Evolutionary conservation across 2,113 vertebrate genomes (phyloP), one percentile per base, ranked within the genome.

Genomic region (Thinocorus orbignyianus): DNA sequence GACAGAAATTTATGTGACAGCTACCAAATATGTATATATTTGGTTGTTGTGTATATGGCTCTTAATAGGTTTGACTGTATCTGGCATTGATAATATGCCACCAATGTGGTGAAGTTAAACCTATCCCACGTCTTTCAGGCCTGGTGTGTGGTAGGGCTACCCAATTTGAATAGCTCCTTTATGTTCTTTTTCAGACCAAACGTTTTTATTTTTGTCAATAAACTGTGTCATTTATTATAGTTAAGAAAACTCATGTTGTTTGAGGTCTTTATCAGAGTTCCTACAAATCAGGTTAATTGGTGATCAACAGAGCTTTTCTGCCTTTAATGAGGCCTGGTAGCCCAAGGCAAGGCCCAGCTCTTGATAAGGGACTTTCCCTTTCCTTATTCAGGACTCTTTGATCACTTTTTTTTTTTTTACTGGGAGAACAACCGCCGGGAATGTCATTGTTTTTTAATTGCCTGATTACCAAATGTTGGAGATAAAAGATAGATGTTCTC

Each of bases 401-500:
- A 99, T 99, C 98, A 98, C 98, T 98, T 98, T 97, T 96, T 98
- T 98, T 98, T 97, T 98, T 96, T 97, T 92, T 95, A 98, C 97
- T 97, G 95, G 97, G 97, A 97, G 98, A 98, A 98, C 97, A 98
- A 98, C 98, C 98, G 98, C 98, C 33, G 98, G 98, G 98, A 98
- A 98, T 97, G 98, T 98, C 99, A 99, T 99, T 99, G 99, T 99
- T 99, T 99, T 98, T 99, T 99, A 99, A 99, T 99, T 99, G 99
- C 98, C 98, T 98, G 98, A 98, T 99, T 98, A 98, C 98, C 98
- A 99, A 99, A 99, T 98, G 98, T 98, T 98, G 98, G 98, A 98
- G 98, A 99, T 99, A 99, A 99, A 99, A 99, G 99, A 99, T 99
- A 99, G 99, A 99, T 99, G 99, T 99, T 98, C 98, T 98, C 99